Base-by-base conservation (phyloP, 2,113 vertebrate species). In the Poeciliopsis occidentalis region DNA sequence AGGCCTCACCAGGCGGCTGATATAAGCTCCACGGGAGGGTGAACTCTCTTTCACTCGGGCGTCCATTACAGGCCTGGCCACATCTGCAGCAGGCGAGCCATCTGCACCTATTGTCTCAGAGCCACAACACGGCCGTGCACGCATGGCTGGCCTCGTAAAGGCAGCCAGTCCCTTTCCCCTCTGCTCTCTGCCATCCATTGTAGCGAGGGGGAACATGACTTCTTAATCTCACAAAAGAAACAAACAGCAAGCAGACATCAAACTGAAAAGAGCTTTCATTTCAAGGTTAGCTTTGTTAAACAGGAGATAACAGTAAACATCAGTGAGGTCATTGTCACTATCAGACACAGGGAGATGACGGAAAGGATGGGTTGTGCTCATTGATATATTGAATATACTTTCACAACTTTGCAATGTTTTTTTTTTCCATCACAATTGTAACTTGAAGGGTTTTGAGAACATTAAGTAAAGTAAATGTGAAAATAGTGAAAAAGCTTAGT, bases 51-150 rank as follows among this genome's bases (percentile, higher is more conserved):
- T 74, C 85, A 89, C 84, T 77, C 82, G 89, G 84, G 89, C 89
- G 91, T 92, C 89, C 86, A 90, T 93, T 92, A 91, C 92, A 91
- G 85, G 87, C 84, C 85, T 70, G 78, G 78, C 85, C 90, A 91
- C 91, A 93, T 94, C 92, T 94, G 92, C 92, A 92, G 89, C 66
- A 41, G 87, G 87, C 87, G 86, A 66, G 86, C 92, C 94, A 94
- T 94, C 94, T 94, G 93, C 91, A 93, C 88, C 91, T 83, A 91
- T 94, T 94, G 92, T 94, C 89, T 91, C 69, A 13, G 81, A 89
- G 88, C 85, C 88, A 86, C 84, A 87, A 80, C 89, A 86, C 88
- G 75, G 83, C 75, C 87, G 75, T 70, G 73, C 87, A 93, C 73
- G 90, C 91, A 90, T 88, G 92, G 88, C 86, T 92, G 85, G 86